Evolutionary conservation across 1,140 invertebrate genomes (phyloP).

Genomic region (Heliconius nattereri): DNA sequence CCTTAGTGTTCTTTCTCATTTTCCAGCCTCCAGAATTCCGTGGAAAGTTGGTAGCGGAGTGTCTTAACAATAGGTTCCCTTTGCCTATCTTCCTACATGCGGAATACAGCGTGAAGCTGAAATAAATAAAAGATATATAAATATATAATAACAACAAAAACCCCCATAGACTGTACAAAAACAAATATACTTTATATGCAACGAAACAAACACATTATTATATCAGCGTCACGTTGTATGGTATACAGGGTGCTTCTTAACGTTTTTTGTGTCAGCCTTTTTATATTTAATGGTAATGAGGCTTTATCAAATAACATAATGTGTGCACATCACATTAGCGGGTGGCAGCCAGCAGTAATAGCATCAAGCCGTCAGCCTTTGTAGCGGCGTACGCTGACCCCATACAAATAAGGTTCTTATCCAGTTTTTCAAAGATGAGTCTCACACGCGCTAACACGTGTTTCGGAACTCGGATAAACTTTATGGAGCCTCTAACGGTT

Average conservation of each 20-base stretch:
- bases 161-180: background rate
- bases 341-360: constrained; percentile 64
- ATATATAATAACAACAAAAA: background rate
- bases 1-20: too few species aligned
- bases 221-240: constrained; percentile 20
- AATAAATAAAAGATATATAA: too few species aligned
- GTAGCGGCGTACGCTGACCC: constrained; percentile 71
- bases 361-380: constrained; percentile 67
- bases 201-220: constrained; percentile 15
- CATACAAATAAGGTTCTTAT: constrained; percentile 79
- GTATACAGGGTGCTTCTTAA: constrained; percentile 17
- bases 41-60: too few species aligned
- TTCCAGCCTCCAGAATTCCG: too few species aligned
- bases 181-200: constrained; percentile 5
- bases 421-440: constrained; percentile 76
- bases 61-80: too few species aligned
- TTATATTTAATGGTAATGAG: constrained; percentile 43
- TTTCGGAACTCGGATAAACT: constrained; percentile 63
- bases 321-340: constrained; percentile 70
- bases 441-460: constrained; percentile 69
- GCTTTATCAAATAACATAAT: constrained; percentile 67
- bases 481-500: constrained; percentile 52
- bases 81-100: too few species aligned
- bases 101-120: too few species aligned
- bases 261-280: constrained; percentile 34